A percentile compares a stretch with the other conserved stretches of the same genome.
Conservation (phyloP, 2,797 vertebrate genomes). For the Remorina albescens region DNA sequence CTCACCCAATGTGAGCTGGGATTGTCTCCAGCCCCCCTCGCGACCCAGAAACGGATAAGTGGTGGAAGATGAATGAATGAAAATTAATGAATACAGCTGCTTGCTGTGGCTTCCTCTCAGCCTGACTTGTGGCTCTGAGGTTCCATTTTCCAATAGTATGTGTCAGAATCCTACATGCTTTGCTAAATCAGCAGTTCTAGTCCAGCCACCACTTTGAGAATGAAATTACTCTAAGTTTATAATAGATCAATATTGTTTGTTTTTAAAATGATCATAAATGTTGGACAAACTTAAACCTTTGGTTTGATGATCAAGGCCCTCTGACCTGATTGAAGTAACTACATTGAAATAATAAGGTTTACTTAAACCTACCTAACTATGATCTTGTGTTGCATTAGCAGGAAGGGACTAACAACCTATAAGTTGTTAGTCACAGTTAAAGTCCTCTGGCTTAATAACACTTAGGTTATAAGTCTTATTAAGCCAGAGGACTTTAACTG, state of each 20-base stretch:
- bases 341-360: too few relatives aligned
- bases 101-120: neutral
- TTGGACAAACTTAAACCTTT: too few relatives aligned
- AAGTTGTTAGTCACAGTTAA: neutral
- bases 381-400: neutral
- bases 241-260: neutral
- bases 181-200: neutral
- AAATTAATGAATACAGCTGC: neutral
- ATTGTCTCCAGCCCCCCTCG: too few relatives aligned
- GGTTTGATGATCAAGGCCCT: neutral
- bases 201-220: neutral
- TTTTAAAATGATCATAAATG: too few relatives aligned
- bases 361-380: neutral
- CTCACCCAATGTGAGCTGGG: too few relatives aligned
- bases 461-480: too few relatives aligned
- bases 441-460: slow-evolving; percentile 2
- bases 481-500: neutral
- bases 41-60: too few relatives aligned
- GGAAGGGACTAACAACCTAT: neutral
- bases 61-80: too few relatives aligned
- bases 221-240: neutral
- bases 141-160: neutral
- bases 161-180: neutral
- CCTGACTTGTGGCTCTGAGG: neutral
- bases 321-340: neutral